Conservation (phyloP, 2,113 vertebrate genomes). For the Chrysochloris asiatica region DNA sequence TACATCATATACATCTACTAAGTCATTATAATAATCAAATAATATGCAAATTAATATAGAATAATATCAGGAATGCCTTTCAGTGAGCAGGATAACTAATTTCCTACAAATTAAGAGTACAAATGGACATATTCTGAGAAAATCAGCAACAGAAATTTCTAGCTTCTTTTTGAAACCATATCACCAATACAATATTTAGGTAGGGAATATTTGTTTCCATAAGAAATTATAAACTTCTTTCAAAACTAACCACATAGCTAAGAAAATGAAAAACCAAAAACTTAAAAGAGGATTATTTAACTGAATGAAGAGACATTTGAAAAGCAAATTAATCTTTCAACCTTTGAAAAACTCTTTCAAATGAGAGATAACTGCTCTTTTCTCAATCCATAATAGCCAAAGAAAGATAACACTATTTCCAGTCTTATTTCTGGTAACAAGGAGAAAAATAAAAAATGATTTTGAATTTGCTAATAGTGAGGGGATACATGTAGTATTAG, state of each 20-base stretch:
- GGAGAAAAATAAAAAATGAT: not conserved
- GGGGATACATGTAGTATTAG: not conserved
- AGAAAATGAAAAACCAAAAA: not conserved
- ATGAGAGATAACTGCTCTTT: not conserved
- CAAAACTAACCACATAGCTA: not conserved
- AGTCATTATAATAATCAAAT: not conserved
- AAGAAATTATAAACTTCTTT: conserved; percentile 41
- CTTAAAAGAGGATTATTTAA: not conserved
- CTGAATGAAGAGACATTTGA: not conserved
- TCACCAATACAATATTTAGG: not conserved
- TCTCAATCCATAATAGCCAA: not conserved
- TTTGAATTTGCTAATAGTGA: not conserved
- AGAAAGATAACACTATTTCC: not conserved
- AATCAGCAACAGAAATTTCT: not conserved
- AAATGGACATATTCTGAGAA: not conserved
- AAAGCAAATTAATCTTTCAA: not conserved
- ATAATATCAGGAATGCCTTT: not conserved
- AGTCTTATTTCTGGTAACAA: not conserved
- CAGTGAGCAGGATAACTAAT: not conserved
- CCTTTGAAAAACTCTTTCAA: not conserved
- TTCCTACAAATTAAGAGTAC: not conserved
- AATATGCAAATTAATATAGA: not conserved
- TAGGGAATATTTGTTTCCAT: conserved; percentile 5
- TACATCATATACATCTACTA: not conserved
- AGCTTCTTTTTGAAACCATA: not conserved